A percentile compares a stretch with the other conserved stretches of the same genome.
Conservation (phyloP, 2,888 invertebrate genomes). For the Stenchaetothrips biformis region DNA sequence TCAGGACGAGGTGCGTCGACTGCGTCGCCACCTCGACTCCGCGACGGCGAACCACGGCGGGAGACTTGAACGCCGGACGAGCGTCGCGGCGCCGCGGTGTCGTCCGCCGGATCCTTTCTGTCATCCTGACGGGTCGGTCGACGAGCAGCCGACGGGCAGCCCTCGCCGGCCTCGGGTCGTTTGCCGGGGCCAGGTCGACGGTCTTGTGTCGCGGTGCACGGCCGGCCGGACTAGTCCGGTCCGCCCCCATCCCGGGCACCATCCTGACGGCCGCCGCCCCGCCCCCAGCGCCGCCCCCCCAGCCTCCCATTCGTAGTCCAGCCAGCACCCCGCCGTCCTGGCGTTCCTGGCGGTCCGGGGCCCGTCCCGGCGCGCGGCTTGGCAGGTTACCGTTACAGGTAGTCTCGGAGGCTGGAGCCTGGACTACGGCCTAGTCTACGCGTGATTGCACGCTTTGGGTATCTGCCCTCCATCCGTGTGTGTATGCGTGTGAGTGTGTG, state of each 20-base stretch:
- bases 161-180: background rate
- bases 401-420: background rate
- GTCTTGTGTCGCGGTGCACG: background rate
- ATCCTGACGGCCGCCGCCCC: background rate
- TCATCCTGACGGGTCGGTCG: background rate
- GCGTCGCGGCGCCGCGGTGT: background rate
- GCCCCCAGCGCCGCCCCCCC: background rate
- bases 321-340: background rate
- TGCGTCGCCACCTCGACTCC: background rate
- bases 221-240: background rate
- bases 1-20: background rate
- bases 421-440: background rate
- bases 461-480: background rate
- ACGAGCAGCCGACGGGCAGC: background rate
- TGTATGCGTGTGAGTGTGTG: too few relatives aligned
- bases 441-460: conserved; percentile 16
- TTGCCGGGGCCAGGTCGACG: background rate
- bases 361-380: background rate
- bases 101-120: background rate
- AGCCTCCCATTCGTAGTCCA: background rate
- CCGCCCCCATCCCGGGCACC: too few relatives aligned
- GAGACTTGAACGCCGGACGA: too few relatives aligned
- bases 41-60: too few relatives aligned
- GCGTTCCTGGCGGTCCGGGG: background rate
- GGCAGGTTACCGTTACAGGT: conserved; percentile 21